These are phyloP conservation scores for Bombyx huttoni DNA, from an alignment of 2,888 invertebrate species.

Conservation along the genomic window DNA sequence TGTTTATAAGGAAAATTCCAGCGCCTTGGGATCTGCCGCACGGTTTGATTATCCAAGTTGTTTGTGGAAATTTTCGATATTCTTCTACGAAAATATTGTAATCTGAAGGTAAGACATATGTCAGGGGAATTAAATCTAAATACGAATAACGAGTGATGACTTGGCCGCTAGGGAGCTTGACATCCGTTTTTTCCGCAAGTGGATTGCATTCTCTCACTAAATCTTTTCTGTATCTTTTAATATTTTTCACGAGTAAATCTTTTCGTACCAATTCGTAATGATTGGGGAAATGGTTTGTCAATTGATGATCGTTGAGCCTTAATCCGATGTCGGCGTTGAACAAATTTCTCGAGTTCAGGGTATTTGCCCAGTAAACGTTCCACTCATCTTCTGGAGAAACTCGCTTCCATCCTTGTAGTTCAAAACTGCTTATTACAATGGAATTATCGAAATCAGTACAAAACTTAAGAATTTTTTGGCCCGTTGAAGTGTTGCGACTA, in stretches of 20 bases:
- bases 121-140: slow-evolving; percentile 86
- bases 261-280: slow-evolving; percentile 95
- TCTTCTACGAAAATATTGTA: slow-evolving; percentile 98
- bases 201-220: slow-evolving; percentile 89
- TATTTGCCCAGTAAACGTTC: slow-evolving; percentile 96
- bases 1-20: slow-evolving; percentile 97
- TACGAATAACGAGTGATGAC: slow-evolving; percentile 79
- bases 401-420: slow-evolving; percentile 76
- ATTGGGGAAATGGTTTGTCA: slow-evolving; percentile 96
- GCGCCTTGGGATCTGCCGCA: slow-evolving; percentile 94
- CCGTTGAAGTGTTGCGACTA: slow-evolving; percentile 42
- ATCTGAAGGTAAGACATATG: slow-evolving; percentile 94
- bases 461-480: slow-evolving; percentile 71
- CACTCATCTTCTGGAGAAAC: slow-evolving; percentile 90
- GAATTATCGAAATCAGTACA: slow-evolving; percentile 40
- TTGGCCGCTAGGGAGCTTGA: slow-evolving; percentile 69
- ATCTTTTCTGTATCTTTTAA: slow-evolving; percentile 92
- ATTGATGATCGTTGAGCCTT: slow-evolving; percentile 82
- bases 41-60: slow-evolving; percentile 98
- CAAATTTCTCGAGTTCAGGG: slow-evolving; percentile 87
- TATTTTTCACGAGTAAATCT: slow-evolving; percentile 95
- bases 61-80: slow-evolving; percentile 92
- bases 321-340: slow-evolving; percentile 70
- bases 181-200: slow-evolving; percentile 79
- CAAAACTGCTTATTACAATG: slow-evolving; percentile 29